These are phyloP conservation scores for Marisa cornuarietis DNA, from an alignment of 1,140 invertebrate species.

Conservation along the genomic window DNA sequence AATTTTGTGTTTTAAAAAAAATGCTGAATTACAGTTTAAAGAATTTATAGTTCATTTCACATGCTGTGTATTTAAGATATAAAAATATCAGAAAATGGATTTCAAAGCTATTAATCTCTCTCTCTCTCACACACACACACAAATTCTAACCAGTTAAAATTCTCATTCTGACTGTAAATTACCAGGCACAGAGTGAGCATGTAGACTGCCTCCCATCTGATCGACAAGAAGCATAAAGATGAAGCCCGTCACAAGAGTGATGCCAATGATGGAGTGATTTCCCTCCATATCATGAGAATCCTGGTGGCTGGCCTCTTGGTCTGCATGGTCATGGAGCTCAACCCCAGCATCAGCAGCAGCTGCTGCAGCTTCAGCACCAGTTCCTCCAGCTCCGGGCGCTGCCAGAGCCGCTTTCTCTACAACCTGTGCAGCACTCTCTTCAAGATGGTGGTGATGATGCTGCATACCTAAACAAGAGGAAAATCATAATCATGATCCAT, in stretches of 20 bases:
- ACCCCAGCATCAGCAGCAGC: neutral
- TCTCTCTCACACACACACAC: no score
- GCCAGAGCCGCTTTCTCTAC: neutral
- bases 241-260: conserved; percentile 86
- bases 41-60: no score
- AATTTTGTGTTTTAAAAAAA: no score
- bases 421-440: neutral
- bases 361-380: conserved; percentile 4
- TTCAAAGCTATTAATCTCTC: no score
- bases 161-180: neutral
- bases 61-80: no score
- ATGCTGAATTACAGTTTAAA: no score
- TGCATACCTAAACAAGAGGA: neutral
- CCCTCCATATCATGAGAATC: conserved; percentile 46
- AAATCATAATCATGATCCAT: neutral
- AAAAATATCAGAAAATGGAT: no score
- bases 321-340: neutral
- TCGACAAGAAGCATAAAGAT: conserved; percentile 98
- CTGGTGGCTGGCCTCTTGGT: conserved; percentile 23
- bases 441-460: conserved; percentile 6
- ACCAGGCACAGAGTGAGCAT: conserved; percentile 45
- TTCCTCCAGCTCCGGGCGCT: neutral
- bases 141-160: no score
- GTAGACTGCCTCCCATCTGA: conserved; percentile 72
- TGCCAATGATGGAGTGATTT: conserved; percentile 71